Conservation (phyloP, 1,140 invertebrate species). For the Pogonognathellus flavescens region DNA sequence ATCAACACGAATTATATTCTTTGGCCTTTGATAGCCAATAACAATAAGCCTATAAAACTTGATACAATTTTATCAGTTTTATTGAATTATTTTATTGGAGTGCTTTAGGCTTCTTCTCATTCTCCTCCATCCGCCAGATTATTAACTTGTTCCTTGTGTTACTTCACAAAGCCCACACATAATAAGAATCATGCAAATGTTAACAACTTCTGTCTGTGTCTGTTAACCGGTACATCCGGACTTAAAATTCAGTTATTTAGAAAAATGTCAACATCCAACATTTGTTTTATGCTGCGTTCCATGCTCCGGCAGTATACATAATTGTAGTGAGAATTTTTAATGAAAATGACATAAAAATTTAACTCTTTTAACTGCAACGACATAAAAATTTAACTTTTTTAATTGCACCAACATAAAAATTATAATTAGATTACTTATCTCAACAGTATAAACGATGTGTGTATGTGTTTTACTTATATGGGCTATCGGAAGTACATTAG, state of each 20-base stretch:
- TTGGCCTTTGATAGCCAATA: too few relatives aligned
- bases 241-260: constrained; percentile 4
- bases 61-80: background rate
- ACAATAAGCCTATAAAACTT: too few relatives aligned
- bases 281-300: background rate
- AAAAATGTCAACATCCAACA: constrained; percentile 19
- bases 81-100: background rate
- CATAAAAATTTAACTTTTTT: too few relatives aligned
- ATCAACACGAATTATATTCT: background rate
- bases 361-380: too few relatives aligned
- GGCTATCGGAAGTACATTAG: background rate
- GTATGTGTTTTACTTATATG: too few relatives aligned
- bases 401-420: background rate
- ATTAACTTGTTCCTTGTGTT: background rate
- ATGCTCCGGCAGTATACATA: background rate
- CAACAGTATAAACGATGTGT: background rate
- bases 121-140: too few relatives aligned
- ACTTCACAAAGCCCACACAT: constrained; percentile 11
- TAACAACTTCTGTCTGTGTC: too few relatives aligned
- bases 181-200: background rate
- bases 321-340: constrained; percentile 2
- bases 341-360: background rate
- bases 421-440: constrained; percentile 24
- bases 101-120: background rate
- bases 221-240: background rate